A percentile compares a stretch with the other conserved stretches of the same genome.
phyloP scores from a whole-genome alignment of 2,888 invertebrate species.

The Temnothorax unifasciatus region DNA sequence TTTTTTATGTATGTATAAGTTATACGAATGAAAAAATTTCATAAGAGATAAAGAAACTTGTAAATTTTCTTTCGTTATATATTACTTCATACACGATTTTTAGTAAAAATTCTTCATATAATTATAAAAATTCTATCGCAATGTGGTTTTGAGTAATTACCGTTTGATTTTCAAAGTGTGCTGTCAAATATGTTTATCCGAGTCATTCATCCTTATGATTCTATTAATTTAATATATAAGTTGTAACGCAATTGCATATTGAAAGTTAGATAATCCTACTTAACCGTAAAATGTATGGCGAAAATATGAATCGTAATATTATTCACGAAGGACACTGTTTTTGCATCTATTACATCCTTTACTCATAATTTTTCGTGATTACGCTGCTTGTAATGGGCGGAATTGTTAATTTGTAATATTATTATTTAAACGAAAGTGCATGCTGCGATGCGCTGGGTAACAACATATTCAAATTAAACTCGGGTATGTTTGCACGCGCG shows the following conservation, averaged over 20 bases:
- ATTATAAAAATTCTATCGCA: not conserved
- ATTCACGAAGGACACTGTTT: not conserved
- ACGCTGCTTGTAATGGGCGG: not conserved
- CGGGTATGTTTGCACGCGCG: slow-evolving; percentile 16
- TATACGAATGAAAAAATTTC: not conserved
- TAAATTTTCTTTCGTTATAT: not conserved
- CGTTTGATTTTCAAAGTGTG: not conserved
- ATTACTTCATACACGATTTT: not conserved
- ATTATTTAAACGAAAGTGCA: slow-evolving; percentile 25
- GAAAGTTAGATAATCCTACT: not conserved
- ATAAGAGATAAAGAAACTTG: not conserved
- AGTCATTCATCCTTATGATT: not conserved
- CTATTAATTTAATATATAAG: not conserved
- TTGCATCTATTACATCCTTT: slow-evolving; percentile 15
- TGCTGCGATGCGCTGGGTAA: not conserved
- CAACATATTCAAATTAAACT: slow-evolving; percentile 35
- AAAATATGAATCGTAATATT: slow-evolving; percentile 4
- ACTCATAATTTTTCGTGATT: slow-evolving; percentile 4
- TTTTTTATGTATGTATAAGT: not conserved
- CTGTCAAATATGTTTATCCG: not conserved
- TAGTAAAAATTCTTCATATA: not conserved
- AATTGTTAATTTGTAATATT: slow-evolving; percentile 23
- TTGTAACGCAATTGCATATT: not conserved
- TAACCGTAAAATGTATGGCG: not conserved
- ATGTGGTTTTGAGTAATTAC: not conserved